A percentile compares a stretch with the other conserved stretches of the same genome.
These are phyloP conservation scores for Xenops minutus DNA, from an alignment of 2,797 vertebrate genomes.

Conservation along the genomic window DNA sequence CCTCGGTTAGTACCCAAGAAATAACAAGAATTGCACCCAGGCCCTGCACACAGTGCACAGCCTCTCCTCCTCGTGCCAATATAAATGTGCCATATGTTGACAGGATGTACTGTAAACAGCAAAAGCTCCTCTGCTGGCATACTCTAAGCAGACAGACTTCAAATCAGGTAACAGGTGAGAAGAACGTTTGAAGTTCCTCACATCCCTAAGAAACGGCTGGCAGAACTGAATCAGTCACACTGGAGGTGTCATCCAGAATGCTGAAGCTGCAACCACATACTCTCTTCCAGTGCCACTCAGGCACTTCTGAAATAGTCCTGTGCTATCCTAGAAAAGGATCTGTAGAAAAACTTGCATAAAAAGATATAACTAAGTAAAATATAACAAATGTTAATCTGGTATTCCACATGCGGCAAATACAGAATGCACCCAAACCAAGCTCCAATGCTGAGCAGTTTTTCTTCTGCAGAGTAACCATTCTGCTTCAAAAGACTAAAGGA, in stretches of 20 bases:
- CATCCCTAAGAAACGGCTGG: neutral
- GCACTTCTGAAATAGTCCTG: neutral
- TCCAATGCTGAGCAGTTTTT: neutral
- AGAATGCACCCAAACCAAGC: neutral
- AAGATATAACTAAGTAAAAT: neutral
- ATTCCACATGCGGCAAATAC: neutral
- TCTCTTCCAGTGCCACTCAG: neutral
- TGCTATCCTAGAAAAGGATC: neutral
- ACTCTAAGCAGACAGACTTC: neutral
- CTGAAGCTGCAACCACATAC: neutral
- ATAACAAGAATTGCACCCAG: neutral
- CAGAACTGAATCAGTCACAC: neutral
- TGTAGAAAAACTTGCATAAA: neutral
- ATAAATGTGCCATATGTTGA: neutral
- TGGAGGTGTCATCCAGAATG: neutral
- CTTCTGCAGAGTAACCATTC: neutral
- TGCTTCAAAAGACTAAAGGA: neutral
- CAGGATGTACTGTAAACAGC: neutral
- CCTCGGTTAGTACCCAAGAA: neutral
- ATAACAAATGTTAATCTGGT: neutral
- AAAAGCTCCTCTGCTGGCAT: neutral
- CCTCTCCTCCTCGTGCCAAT: neutral
- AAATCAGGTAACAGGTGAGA: neutral
- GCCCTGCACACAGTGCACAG: neutral
- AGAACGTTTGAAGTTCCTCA: rapidly evolving